A percentile compares a stretch with the other conserved stretches of the same genome.
phyloP scores from a whole-genome alignment of 2,888 invertebrate genomes.

The Gymnoscelis rufifasciata region DNA sequence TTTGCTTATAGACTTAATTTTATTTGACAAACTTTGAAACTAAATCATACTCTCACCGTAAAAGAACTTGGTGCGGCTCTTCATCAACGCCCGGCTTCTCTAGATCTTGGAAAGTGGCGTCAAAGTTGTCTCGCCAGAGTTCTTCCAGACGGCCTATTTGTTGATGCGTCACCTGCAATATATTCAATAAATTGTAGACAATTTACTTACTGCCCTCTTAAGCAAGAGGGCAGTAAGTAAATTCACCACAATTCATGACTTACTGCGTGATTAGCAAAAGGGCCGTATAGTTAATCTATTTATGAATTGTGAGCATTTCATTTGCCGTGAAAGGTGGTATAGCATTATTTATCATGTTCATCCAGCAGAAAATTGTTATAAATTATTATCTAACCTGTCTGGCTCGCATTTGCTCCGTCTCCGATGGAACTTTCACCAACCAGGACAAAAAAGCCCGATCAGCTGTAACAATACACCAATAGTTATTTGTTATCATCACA shows the following conservation, averaged over 20 bases:
- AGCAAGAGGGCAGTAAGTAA: no score
- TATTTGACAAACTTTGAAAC: no score
- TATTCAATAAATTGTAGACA: background rate
- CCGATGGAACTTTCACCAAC: conserved; percentile 98
- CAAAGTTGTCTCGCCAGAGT: conserved; percentile 98
- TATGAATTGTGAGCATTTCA: no score
- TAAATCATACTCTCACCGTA: conserved; percentile 45
- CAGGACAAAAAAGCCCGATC: conserved; percentile 97
- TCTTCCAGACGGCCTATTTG: conserved; percentile 99
- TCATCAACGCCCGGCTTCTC: conserved; percentile 99
- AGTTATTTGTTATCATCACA: no score
- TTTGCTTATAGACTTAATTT: no score
- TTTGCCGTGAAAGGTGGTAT: no score
- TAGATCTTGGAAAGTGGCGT: conserved; percentile 98
- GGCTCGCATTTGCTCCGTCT: conserved; percentile 96
- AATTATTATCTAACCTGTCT: conserved; percentile 89
- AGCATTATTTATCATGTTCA: no score
- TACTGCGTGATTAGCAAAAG: no score
- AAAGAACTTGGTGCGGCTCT: conserved; percentile 93
- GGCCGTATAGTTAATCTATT: no score
- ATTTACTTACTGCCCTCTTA: background rate
- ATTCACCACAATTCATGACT: no score
- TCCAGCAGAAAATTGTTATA: no score
- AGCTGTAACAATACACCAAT: conserved; percentile 72
- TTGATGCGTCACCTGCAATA: conserved; percentile 88